Evolutionary conservation across 2,797 vertebrate species (phyloP), one percentile per base, ranked within the genome.

Genomic region (Sebastes matsubarae): DNA sequence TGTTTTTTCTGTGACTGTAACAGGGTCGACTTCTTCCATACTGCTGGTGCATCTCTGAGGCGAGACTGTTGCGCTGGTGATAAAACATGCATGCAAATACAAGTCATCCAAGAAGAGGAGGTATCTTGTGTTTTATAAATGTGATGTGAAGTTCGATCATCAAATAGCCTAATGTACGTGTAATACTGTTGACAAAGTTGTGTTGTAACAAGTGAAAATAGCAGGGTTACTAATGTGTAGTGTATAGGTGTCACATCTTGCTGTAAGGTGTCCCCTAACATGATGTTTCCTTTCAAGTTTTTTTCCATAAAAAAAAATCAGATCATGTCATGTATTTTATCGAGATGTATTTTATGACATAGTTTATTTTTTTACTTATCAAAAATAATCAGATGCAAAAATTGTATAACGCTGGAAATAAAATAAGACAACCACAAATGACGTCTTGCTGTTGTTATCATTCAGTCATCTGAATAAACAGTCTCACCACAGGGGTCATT

Each of bases 361-460:
- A 97, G 97, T 97, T 97, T 97, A 97, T 98, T 98, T 98, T 98
- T 97, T 96, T 97, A 98, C 96, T 94, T 96, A 96, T 94, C 93
- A 92, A 95, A 96, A 95, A 96, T 86, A 52, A 91, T 90, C 87
- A 84, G 84, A 90, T 91, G 89, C 96, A 96, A 96, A 96, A 65
- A 73, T 20, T 63, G 36, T 84, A 86, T 84, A 77, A 85, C 20
- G 61, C 69, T 81, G 85, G 80, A 90, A 94, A 93, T 93, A 93
- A 93, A 93, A 88, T 38, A 76, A 73, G 46, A 82, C 32, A 77
- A 75, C 72, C 57, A 95, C 92, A 94, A 71, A 94, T 90, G 91
- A 92, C 91, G 18, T 70, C 7, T 55, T 36, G 18, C 20, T 61
- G 27, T 76, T 79, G 59, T 77, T 63, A 13, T 95, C 92, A 29